These are phyloP conservation scores for Temnothorax nylanderi DNA, from an alignment of 1,140 invertebrate genomes.

Conservation along the genomic window DNA sequence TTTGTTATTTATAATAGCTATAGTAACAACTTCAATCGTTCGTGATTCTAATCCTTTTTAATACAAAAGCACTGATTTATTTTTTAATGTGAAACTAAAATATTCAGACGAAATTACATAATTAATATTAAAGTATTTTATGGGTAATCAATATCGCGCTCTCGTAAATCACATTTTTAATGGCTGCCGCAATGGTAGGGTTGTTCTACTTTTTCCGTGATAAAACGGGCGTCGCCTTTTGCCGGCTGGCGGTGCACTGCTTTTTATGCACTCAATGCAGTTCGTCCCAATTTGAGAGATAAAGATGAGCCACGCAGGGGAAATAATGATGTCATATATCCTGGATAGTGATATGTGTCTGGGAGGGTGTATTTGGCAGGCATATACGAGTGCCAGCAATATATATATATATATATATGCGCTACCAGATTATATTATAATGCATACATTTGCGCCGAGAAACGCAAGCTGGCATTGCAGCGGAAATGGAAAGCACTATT, in stretches of 20 bases:
- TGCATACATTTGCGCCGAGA: slow-evolving; percentile 40
- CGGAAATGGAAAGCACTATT: slow-evolving; percentile 21
- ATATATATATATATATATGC: neutral
- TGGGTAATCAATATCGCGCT: slow-evolving; percentile 6
- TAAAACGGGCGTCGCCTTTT: slow-evolving; percentile 36
- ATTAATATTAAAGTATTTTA: slow-evolving; percentile 23
- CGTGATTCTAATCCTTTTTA: slow-evolving; percentile 1
- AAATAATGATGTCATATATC: slow-evolving; percentile 59
- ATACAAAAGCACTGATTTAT: neutral
- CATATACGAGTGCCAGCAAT: neutral
- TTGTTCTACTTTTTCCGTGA: slow-evolving; percentile 26
- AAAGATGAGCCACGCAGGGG: slow-evolving; percentile 58
- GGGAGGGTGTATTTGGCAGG: slow-evolving; percentile 53
- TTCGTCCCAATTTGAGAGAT: slow-evolving; percentile 55
- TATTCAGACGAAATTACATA: neutral
- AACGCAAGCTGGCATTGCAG: neutral
- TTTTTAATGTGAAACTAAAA: neutral
- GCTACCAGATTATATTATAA: slow-evolving; percentile 28
- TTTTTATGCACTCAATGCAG: slow-evolving; percentile 40
- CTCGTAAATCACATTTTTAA: slow-evolving; percentile 47
- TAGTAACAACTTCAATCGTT: neutral
- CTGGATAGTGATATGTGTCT: neutral
- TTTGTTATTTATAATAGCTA: neutral
- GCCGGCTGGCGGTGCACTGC: neutral
- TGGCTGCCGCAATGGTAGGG: neutral